Conservation (phyloP, 2,797 vertebrate species). For the Ptychobarbus kaznakovi region DNA sequence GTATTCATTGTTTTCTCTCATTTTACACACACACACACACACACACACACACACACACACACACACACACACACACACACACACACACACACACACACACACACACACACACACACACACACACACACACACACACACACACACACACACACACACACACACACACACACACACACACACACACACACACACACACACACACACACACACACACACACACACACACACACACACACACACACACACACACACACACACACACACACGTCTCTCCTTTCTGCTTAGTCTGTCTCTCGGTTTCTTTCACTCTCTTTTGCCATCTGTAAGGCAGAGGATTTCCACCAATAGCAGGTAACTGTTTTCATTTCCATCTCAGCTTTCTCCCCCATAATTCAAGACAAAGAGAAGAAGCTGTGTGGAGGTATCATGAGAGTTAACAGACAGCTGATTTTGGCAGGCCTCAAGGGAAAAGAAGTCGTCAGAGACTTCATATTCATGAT, state of each 20-base stretch:
- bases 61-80: neutral
- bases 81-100: rapidly evolving
- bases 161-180: neutral
- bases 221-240: too few relatives aligned
- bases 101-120: neutral
- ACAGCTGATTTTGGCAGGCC: constrained; percentile 34
- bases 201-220: neutral
- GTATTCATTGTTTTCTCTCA: neutral
- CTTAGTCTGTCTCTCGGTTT: constrained; percentile 27
- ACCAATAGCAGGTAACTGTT: constrained; percentile 13
- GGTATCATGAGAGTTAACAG: constrained; percentile 19
- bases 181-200: too few relatives aligned
- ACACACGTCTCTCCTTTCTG: neutral
- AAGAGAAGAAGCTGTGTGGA: neutral
- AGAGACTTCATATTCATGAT: constrained; percentile 54
- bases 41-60: too few relatives aligned
- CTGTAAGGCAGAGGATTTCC: constrained; percentile 13
- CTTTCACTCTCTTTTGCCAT: constrained; percentile 23
- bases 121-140: neutral
- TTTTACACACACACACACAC: neutral
- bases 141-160: neutral
- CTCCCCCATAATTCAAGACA: neutral
- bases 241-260: neutral
- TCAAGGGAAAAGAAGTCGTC: constrained; percentile 27
- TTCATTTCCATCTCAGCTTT: constrained; percentile 33